Evolutionary conservation across 2,797 vertebrate genomes (phyloP), one percentile per base, ranked within the genome.

Genomic region (Coreius guichenoti): DNA sequence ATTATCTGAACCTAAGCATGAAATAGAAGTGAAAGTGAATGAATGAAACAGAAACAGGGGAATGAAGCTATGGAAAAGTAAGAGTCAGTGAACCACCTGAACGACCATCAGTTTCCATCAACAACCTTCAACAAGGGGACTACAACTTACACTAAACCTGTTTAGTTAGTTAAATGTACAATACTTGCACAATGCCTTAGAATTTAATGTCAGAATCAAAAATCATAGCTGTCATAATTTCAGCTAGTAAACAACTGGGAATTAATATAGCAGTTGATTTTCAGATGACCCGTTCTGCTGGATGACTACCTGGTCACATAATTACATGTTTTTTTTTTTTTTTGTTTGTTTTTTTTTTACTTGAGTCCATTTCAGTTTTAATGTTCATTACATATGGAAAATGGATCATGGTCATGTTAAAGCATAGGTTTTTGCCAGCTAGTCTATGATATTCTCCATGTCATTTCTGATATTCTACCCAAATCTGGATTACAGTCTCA

Each of bases 401-500:
- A 39, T 80, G 4, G 9, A 17, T 72, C 5, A 29, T 39, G 39
- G 69, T 63, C 7, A 63, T 54, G 33, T 56, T 69, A 51, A 74
- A 79, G 19, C n/a, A 13, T 58, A 78, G 11, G 39, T 86, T 63
- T 49, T 80, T 88, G 29, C 26, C 26, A 67, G 21, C 16, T 72
- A 45, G 69, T 61, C 33, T 21, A 43, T 58, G 26, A 82, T 86
- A 82, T 85, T 85, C 63, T 54, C 49, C 17, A 33, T 33, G 51
- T 29, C 21, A 65, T 29, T 51, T 79, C 8, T 33, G 77, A 63
- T 74, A 81, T 56, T 80, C 16, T 58, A 17, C 23, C 49, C 14
- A 79, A 87, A 73, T 79, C 80, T 70, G 83, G 86, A 87, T 87
- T 75, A 78, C 36, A 63, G 56, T 72, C 80, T 87, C 65, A 83